These are phyloP conservation scores for Papilio protenor DNA, from an alignment of 2,888 invertebrate species.

Conservation along the genomic window DNA sequence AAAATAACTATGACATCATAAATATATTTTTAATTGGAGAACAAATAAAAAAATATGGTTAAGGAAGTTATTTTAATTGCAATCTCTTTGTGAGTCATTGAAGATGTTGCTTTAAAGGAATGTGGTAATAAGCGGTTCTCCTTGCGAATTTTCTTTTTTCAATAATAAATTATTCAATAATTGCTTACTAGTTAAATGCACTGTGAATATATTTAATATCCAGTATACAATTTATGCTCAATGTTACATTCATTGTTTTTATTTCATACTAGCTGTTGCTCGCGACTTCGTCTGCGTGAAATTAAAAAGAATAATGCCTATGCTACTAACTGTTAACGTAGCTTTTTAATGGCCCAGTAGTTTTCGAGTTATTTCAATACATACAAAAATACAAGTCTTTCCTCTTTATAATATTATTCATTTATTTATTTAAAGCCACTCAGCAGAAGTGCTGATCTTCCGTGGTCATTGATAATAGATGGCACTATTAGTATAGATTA, in stretches of 20 bases:
- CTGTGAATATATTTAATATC: background rate
- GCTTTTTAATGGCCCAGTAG: too few relatives aligned
- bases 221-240: background rate
- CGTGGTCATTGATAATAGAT: too few relatives aligned
- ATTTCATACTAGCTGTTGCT: background rate
- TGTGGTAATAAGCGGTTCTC: constrained; percentile 4
- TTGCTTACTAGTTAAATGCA: background rate
- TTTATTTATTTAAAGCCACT: too few relatives aligned
- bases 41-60: background rate
- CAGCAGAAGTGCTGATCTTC: too few relatives aligned
- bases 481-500: background rate
- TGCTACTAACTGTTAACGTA: too few relatives aligned
- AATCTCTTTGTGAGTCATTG: constrained; percentile 19
- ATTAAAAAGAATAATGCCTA: too few relatives aligned
- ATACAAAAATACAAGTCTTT: too few relatives aligned
- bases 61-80: constrained; percentile 26
- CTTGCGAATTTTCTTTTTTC: constrained; percentile 1
- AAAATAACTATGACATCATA: background rate
- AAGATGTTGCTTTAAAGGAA: constrained; percentile 15
- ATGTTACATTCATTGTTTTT: background rate
- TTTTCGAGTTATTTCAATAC: too few relatives aligned
- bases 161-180: background rate
- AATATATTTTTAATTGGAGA: background rate
- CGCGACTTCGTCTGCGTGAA: too few relatives aligned
- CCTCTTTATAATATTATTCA: too few relatives aligned